These are phyloP conservation scores for Dioctria linearis DNA, from an alignment of 2,888 invertebrate genomes.

Conservation along the genomic window DNA sequence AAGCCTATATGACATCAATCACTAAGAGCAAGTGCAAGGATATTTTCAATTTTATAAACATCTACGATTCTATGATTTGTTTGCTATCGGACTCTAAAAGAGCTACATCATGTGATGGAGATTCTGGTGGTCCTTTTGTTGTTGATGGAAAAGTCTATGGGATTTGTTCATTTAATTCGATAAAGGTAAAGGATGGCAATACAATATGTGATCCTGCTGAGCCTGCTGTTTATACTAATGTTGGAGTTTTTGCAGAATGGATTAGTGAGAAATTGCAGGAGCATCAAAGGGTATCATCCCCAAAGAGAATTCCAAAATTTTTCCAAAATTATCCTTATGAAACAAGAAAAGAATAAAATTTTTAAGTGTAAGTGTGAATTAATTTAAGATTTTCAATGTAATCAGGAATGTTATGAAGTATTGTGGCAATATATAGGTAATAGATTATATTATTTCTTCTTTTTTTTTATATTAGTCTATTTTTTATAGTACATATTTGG, in stretches of 20 bases:
- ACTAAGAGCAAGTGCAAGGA: neutral
- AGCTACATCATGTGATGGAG: slow-evolving; percentile 6
- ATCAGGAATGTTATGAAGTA: too few relatives aligned
- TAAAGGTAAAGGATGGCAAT: neutral
- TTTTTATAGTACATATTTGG: too few relatives aligned
- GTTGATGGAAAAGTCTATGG: slow-evolving; percentile 6
- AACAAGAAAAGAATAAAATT: too few relatives aligned
- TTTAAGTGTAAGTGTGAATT: too few relatives aligned
- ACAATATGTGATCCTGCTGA: neutral
- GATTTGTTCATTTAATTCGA: neutral
- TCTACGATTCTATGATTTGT: neutral
- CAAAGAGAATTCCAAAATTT: too few relatives aligned
- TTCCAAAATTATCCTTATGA: too few relatives aligned
- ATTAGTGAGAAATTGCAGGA: neutral
- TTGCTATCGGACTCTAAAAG: neutral
- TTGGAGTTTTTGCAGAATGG: neutral
- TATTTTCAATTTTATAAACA: neutral
- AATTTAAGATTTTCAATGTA: too few relatives aligned
- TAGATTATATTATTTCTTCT: too few relatives aligned
- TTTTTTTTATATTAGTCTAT: too few relatives aligned
- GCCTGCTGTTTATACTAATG: neutral
- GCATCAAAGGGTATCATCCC: neutral
- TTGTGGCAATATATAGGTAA: too few relatives aligned
- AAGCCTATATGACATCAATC: neutral
- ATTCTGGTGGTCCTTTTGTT: slow-evolving; percentile 22